A percentile compares a stretch with the other conserved stretches of the same genome.
phyloP scores from a whole-genome alignment of 2,797 vertebrate species.

The Neosilurus hyrtlii region DNA sequence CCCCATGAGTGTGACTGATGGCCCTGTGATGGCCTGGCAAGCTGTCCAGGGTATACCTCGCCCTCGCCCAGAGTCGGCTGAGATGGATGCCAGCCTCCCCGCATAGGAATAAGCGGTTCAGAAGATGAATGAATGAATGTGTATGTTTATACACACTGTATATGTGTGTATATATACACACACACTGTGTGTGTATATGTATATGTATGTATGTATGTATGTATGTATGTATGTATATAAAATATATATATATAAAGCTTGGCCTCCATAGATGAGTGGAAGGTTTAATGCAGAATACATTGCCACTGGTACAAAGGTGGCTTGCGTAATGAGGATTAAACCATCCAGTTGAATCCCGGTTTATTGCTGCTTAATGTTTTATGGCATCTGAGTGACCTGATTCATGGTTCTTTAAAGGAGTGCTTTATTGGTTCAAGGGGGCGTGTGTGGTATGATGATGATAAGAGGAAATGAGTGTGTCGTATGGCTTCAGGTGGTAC shows the following conservation, averaged over 20 bases:
- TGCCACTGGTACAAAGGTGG: background rate
- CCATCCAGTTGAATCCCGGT: background rate
- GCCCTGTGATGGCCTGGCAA: too few relatives aligned
- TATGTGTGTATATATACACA: too few relatives aligned
- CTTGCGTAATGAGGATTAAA: slow-evolving; percentile 17
- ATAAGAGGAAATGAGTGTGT: slow-evolving; percentile 32
- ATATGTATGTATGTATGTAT: too few relatives aligned
- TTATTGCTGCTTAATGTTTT: slow-evolving; percentile 19
- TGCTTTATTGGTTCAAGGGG: slow-evolving; percentile 33
- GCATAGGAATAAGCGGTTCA: too few relatives aligned
- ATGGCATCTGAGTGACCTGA: slow-evolving; percentile 21
- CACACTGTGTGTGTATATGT: too few relatives aligned
- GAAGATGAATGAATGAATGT: too few relatives aligned
- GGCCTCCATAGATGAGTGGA: background rate
- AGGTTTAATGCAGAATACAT: background rate
- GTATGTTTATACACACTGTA: too few relatives aligned
- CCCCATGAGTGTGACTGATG: too few relatives aligned
- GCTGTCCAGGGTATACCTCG: too few relatives aligned
- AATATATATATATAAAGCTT: background rate
- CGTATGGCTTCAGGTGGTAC: slow-evolving; percentile 4
- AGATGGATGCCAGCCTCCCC: too few relatives aligned
- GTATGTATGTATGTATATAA: too few relatives aligned
- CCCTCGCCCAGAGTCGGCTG: too few relatives aligned
- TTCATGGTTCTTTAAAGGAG: slow-evolving; percentile 28
- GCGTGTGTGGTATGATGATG: slow-evolving; percentile 20